Evolutionary conservation across 2,888 invertebrate genomes (phyloP).

Genomic region (Eupithecia exiguata): DNA sequence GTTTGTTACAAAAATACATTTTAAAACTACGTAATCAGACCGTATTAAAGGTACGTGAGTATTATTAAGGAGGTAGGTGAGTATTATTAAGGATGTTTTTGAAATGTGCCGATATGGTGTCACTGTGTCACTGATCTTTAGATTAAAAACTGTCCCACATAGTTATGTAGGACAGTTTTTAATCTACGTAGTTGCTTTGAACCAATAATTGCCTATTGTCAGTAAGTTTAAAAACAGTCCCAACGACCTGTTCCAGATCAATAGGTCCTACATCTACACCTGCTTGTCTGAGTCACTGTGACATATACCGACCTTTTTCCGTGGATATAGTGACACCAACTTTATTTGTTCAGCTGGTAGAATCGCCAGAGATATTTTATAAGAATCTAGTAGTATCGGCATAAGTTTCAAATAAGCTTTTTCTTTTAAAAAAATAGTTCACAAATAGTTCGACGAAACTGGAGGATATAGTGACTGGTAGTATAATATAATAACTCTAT

Average conservation of each 20-base stretch:
- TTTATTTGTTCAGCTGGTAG: background rate
- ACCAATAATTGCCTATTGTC: background rate
- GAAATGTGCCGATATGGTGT: background rate
- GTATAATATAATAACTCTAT: no score
- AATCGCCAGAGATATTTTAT: background rate
- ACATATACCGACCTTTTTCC: slow-evolving; percentile 35
- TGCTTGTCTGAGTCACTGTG: slow-evolving; percentile 30
- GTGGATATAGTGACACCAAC: background rate
- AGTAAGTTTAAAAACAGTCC: background rate
- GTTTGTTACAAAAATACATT: background rate
- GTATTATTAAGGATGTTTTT: background rate
- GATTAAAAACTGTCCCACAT: background rate
- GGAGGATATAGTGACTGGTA: no score
- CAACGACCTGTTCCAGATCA: slow-evolving; percentile 2
- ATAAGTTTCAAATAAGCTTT: background rate
- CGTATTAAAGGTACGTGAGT: no score
- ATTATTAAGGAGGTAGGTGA: background rate
- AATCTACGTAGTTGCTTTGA: background rate
- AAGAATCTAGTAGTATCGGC: background rate
- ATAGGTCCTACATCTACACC: slow-evolving; percentile 22
- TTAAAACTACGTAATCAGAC: background rate
- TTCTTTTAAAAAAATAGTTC: background rate
- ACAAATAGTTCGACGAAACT: background rate
- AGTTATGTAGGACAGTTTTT: background rate
- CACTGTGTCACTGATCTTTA: background rate